Conservation (phyloP, 2,797 vertebrate species). For the Fundulus diaphanus region DNA sequence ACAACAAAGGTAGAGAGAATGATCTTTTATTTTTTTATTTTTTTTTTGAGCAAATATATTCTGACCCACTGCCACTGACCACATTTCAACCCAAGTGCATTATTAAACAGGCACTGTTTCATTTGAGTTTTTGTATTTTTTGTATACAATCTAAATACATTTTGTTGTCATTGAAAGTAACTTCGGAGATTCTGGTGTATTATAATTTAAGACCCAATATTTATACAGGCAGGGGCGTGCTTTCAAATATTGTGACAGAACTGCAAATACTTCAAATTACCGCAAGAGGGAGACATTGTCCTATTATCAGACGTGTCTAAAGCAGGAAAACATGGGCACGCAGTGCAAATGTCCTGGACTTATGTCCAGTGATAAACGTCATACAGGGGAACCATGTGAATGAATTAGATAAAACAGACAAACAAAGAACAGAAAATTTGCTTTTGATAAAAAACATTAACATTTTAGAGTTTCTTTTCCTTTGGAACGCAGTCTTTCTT, state of each 20-base stretch:
- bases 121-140: background rate
- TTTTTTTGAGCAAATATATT: background rate
- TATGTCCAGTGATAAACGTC: background rate
- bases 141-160: background rate
- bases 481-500: background rate
- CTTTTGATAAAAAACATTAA: background rate
- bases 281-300: slow-evolving; percentile 22
- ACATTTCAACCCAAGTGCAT: background rate
- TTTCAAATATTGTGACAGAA: background rate
- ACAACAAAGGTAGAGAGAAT: too few relatives aligned
- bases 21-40: too few relatives aligned
- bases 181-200: background rate
- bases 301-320: fast-evolving
- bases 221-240: background rate
- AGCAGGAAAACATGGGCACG: background rate
- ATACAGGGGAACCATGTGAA: background rate
- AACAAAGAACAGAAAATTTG: background rate
- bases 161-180: background rate
- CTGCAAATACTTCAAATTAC: background rate
- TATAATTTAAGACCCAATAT: background rate
- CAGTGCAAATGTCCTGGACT: too few relatives aligned
- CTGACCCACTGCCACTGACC: background rate
- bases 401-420: background rate
- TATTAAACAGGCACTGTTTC: background rate
- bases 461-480: background rate